A percentile compares a stretch with the other conserved stretches of the same genome.
Conservation (phyloP, 2,113 vertebrate species). For the Tichodroma muraria region DNA sequence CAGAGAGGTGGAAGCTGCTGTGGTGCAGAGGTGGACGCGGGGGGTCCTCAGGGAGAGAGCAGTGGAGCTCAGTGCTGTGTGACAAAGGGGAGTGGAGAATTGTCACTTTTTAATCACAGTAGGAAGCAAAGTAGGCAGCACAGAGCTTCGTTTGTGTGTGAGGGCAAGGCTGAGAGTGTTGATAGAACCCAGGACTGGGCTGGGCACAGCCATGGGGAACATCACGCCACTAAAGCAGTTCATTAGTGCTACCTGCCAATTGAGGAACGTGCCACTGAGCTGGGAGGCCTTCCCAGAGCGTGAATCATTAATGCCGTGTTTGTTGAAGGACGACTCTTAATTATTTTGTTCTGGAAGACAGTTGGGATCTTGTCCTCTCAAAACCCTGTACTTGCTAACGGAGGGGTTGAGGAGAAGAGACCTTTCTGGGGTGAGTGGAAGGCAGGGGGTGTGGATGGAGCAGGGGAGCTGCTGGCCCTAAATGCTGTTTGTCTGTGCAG, state of each 20-base stretch:
- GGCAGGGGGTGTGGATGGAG: not conserved
- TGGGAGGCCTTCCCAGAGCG: not conserved
- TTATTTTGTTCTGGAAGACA: not conserved
- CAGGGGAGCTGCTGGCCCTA: not conserved
- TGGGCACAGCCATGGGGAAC: not conserved
- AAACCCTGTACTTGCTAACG: not conserved
- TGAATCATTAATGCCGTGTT: not conserved
- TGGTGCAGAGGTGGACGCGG: not conserved
- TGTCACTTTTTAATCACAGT: not conserved
- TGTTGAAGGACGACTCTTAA: not conserved
- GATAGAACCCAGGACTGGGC: not conserved
- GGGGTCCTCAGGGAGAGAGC: not conserved
- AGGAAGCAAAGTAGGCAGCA: not conserved
- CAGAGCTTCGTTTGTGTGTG: fast-evolving
- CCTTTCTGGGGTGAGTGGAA: not conserved
- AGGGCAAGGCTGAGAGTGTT: not conserved
- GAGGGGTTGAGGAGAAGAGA: not conserved
- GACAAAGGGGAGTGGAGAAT: not conserved
- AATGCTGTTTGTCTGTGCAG: slow-evolving; percentile 31
- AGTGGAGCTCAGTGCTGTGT: fast-evolving
- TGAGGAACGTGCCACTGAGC: not conserved
- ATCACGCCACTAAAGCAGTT: not conserved
- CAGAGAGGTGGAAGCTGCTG: not conserved
- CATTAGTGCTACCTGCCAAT: not conserved
- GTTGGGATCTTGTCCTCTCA: not conserved